Conservation (phyloP, 2,888 invertebrate genomes). For the Ectemnius cavifrons region DNA sequence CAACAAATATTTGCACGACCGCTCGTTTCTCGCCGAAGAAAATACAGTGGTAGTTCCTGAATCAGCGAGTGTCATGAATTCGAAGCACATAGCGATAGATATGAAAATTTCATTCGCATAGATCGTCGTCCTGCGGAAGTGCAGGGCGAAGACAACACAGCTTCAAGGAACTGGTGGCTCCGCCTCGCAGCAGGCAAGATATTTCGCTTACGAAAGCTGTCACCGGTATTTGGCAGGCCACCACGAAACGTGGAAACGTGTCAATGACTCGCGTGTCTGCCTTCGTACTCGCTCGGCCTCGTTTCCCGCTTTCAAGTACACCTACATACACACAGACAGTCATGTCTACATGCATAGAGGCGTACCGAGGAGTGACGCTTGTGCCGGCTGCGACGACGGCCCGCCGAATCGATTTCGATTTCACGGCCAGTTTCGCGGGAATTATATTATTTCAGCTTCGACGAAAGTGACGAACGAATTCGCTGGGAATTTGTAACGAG, state of each 20-base stretch:
- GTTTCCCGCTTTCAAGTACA: conserved; percentile 45
- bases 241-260: conserved; percentile 42
- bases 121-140: neutral
- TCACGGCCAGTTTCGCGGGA: conserved; percentile 58
- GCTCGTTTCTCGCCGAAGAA: too few relatives aligned
- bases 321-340: too few relatives aligned
- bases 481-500: conserved; percentile 33
- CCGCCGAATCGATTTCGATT: conserved; percentile 57
- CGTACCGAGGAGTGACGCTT: neutral
- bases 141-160: conserved; percentile 3
- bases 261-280: conserved; percentile 51
- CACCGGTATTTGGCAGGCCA: conserved; percentile 39
- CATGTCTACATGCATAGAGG: too few relatives aligned
- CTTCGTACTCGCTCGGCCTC: conserved; percentile 50
- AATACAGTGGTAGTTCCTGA: too few relatives aligned
- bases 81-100: neutral
- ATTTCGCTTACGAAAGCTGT: conserved; percentile 33
- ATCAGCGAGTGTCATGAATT: too few relatives aligned
- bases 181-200: conserved; percentile 26
- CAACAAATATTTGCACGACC: too few relatives aligned
- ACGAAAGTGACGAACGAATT: conserved; percentile 36
- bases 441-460: conserved; percentile 46
- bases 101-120: neutral
- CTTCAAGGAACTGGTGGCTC: conserved; percentile 35
- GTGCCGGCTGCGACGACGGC: conserved; percentile 25